A percentile compares a stretch with the other conserved stretches of the same genome.
phyloP scores from a whole-genome alignment of 2,888 invertebrate species.

The Eurytoma adleriae region DNA sequence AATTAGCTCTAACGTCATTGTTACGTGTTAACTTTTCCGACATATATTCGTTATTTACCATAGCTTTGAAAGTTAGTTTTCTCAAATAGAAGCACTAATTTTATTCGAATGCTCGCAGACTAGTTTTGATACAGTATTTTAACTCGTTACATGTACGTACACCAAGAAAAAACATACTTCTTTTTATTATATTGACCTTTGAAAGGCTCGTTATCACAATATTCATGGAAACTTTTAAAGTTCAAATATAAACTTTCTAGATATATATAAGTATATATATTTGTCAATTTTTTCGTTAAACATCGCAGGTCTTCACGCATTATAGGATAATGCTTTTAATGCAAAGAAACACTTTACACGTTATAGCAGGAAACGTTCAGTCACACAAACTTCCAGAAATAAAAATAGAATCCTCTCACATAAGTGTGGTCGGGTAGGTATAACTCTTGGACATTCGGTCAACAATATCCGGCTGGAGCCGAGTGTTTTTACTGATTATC shows the following conservation, averaged over 20 bases:
- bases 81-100: neutral
- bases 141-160: slow-evolving; percentile 13
- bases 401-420: neutral
- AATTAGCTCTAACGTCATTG: too few relatives aligned
- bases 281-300: neutral
- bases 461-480: neutral
- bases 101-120: slow-evolving; percentile 28
- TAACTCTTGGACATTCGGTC: neutral
- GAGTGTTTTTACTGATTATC: slow-evolving; percentile 9
- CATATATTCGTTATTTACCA: neutral
- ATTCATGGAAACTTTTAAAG: neutral
- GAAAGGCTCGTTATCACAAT: slow-evolving; percentile 32
- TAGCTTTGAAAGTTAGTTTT: neutral
- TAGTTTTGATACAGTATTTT: slow-evolving; percentile 34
- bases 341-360: neutral
- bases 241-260: neutral
- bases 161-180: slow-evolving; percentile 1
- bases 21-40: neutral
- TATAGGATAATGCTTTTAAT: too few relatives aligned
- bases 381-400: neutral
- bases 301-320: neutral
- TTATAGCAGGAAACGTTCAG: slow-evolving; percentile 5
- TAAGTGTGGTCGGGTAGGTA: neutral
- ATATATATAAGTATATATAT: neutral
- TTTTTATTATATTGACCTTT: slow-evolving; percentile 33